phyloP scores from a whole-genome alignment of 2,113 vertebrate genomes.

The Macrotis lagotis region DNA sequence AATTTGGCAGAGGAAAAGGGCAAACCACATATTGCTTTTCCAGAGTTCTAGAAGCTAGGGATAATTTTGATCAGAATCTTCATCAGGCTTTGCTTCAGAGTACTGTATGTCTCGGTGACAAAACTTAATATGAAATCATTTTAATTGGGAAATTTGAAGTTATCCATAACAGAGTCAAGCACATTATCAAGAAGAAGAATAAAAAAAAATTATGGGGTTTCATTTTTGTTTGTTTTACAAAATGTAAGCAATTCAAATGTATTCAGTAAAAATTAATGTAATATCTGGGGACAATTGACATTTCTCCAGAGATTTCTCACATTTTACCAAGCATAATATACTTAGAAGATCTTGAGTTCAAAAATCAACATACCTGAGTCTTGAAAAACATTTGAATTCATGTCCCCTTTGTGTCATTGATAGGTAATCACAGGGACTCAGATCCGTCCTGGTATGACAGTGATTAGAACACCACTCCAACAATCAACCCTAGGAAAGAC shows the following conservation, averaged over 20 bases:
- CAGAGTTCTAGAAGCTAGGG: not conserved
- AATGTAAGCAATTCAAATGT: not conserved
- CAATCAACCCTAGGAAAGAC: slow-evolving; percentile 92
- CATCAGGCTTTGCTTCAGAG: not conserved
- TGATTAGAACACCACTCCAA: slow-evolving; percentile 93
- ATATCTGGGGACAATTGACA: not conserved
- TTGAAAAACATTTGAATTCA: slow-evolving; percentile 37
- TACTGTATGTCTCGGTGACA: not conserved
- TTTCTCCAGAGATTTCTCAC: slow-evolving; percentile 15
- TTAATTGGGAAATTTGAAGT: slow-evolving; percentile 25
- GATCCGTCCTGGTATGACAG: slow-evolving; percentile 94
- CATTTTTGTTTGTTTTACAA: slow-evolving; percentile 3
- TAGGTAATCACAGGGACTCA: slow-evolving; percentile 91
- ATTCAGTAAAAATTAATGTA: slow-evolving; percentile 50
- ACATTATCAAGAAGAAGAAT: not conserved
- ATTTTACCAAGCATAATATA: not conserved
- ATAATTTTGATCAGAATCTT: not conserved
- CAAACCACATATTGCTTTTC: not conserved
- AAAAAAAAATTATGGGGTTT: not conserved
- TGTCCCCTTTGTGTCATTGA: slow-evolving; percentile 49
- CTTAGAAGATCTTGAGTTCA: slow-evolving; percentile 45
- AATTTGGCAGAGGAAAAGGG: not conserved
- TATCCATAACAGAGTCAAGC: not conserved
- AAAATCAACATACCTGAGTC: not conserved
- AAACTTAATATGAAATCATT: not conserved